Evolutionary conservation across 2,888 invertebrate genomes (phyloP), one percentile per base, ranked within the genome.

Genomic region (Rhaphigaster nebulosa): DNA sequence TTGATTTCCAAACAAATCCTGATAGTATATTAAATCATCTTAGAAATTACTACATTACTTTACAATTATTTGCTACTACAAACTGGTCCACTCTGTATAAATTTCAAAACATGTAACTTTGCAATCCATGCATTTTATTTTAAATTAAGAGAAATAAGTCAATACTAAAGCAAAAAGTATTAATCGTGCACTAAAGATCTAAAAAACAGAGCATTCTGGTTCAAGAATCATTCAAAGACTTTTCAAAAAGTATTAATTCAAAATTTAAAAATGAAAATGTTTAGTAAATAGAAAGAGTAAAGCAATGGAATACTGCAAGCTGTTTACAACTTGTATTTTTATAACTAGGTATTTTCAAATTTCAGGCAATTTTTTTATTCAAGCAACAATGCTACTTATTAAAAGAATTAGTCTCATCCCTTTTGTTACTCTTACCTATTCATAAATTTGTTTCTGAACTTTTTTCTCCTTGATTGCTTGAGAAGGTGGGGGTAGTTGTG

Each of bases 401-500:
- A 45, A 50, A 45, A 23, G 87, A 50, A 6, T 23, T 87, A 50
- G 41, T 41, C 87, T 76, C 70, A 76, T 76, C 70, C 18, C 23
- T 76, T 23, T 38, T 20, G 12, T 87, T 20, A 87, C 23, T 80
- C 92, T 92, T 92, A 92, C 92, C 92, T 88, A 90, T 91, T 91
- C 50, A 80, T 84, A 38, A 90, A 91, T 84, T 91, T 92, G 89
- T 92, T 92, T 91, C 92, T 91, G 90, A 88, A 91, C 87, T 91
- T 87, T 87, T 90, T 87, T 91, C 91, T 88, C 34, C 89, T 90
- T 80, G 91, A 87, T 90, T 91, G 91, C 89, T 91, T 90, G 80
- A 89, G 88, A 76, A 91, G 91, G 90, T 90, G 92, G 90, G 91
- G 84, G 91, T 87, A 91, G 90, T 91, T 91, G 91, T 92, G 92